A percentile compares a stretch with the other conserved stretches of the same genome.
These are phyloP conservation scores for Blera fallax DNA, from an alignment of 2,888 invertebrate species.

Conservation along the genomic window DNA sequence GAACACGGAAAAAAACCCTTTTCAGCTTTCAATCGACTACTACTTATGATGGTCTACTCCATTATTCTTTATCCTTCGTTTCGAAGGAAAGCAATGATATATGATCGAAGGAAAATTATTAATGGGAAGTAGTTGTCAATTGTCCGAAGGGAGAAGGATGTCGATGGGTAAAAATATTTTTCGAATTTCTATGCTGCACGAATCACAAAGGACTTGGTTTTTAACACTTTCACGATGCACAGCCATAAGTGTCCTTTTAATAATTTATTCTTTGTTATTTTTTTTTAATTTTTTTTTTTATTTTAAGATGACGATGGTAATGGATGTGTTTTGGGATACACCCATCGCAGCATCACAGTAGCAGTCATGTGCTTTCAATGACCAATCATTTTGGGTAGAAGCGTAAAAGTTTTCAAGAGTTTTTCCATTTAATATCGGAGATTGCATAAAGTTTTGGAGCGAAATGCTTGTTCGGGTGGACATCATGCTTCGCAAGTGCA, in stretches of 20 bases:
- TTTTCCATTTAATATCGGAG: not conserved
- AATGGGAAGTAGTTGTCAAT: conserved; percentile 72
- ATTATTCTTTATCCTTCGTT: conserved; percentile 54
- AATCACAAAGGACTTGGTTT: conserved; percentile 38
- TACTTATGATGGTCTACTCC: conserved; percentile 58
- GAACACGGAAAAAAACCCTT: conserved; percentile 62
- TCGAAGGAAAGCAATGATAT: conserved; percentile 61
- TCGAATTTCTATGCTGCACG: conserved; percentile 18
- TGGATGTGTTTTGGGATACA: conserved; percentile 54
- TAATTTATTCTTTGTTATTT: conserved; percentile 68
- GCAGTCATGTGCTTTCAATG: not conserved
- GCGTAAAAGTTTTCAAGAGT: not conserved
- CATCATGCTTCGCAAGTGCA: not conserved
- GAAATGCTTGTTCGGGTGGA: not conserved
- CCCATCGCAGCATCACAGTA: not conserved
- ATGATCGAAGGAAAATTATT: conserved; percentile 69
- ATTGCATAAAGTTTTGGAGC: not conserved
- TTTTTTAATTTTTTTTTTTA: not conserved
- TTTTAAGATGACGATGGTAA: conserved; percentile 20
- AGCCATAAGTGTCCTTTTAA: conserved; percentile 65
- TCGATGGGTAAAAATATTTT: not conserved
- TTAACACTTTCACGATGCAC: conserved; percentile 50
- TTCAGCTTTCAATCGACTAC: conserved; percentile 66
- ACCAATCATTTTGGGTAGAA: not conserved
- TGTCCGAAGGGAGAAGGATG: conserved; percentile 51